phyloP scores from a whole-genome alignment of 1,140 invertebrate genomes.

The Phocides pigmalion region DNA sequence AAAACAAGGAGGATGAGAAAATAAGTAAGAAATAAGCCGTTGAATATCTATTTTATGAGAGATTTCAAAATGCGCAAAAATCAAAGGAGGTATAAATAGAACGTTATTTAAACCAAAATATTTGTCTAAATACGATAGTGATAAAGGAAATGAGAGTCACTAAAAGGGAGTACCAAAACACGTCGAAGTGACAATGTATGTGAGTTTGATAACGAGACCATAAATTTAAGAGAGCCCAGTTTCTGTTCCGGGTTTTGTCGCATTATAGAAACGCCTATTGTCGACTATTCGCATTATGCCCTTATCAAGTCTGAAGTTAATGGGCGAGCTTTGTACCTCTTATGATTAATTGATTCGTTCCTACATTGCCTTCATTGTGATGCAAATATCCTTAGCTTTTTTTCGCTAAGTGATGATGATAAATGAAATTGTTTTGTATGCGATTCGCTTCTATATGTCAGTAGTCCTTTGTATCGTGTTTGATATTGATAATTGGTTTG shows the following conservation, averaged over 20 bases:
- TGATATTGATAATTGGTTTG: conserved; percentile 17
- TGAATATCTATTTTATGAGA: too few relatives aligned
- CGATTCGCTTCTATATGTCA: conserved; percentile 24
- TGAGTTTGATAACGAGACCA: conserved; percentile 48
- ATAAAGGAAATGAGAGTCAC: conserved; percentile 43
- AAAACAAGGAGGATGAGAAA: too few relatives aligned
- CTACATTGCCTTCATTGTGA: conserved; percentile 68
- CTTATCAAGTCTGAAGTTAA: conserved; percentile 78
- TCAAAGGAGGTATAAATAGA: too few relatives aligned
- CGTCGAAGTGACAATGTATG: conserved; percentile 48
- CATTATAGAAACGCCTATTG: conserved; percentile 59
- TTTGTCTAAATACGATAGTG: conserved; percentile 1
- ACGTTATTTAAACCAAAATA: background rate
- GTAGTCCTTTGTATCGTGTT: conserved; percentile 20
- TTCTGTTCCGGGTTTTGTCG: conserved; percentile 54
- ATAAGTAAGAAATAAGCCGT: too few relatives aligned
- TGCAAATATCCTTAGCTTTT: conserved; percentile 71
- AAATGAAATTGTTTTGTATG: conserved; percentile 45
- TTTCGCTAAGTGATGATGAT: conserved; percentile 67
- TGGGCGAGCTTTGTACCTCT: conserved; percentile 70
- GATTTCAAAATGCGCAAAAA: too few relatives aligned
- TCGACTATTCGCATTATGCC: conserved; percentile 68
- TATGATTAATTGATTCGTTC: conserved; percentile 76
- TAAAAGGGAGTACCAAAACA: conserved; percentile 30
- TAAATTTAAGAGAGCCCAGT: conserved; percentile 50